Conservation (phyloP, 2,113 vertebrate genomes). For the Nyctibius bracteatus region DNA sequence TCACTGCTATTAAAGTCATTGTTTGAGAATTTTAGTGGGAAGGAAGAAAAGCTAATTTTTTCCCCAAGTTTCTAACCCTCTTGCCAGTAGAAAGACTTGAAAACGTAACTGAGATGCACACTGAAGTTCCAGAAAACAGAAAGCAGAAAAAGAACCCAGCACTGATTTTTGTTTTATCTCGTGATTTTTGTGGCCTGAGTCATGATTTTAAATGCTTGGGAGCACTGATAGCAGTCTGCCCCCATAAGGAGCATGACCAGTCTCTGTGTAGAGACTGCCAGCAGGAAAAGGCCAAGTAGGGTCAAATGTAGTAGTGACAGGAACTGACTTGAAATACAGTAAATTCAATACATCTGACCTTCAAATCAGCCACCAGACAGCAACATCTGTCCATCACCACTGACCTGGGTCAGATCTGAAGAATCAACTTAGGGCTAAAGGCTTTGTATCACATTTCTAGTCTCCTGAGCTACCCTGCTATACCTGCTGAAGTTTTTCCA, state of each 20-base stretch:
- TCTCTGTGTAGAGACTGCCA: neutral
- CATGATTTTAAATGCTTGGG: slow-evolving; percentile 4
- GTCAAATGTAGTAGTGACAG: neutral
- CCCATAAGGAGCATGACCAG: neutral
- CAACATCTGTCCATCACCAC: neutral
- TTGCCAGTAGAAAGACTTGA: neutral
- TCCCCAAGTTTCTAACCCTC: neutral
- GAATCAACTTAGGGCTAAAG: neutral
- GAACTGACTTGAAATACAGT: slow-evolving; percentile 10
- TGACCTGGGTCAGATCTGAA: neutral
- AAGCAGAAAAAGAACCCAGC: neutral
- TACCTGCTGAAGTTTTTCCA: neutral
- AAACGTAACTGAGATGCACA: neutral
- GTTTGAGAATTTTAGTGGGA: neutral
- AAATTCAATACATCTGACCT: slow-evolving; percentile 14
- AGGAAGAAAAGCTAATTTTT: neutral
- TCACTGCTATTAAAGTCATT: neutral
- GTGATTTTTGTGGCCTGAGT: neutral
- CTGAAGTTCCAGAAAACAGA: neutral
- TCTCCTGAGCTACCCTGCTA: neutral
- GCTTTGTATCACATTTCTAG: neutral
- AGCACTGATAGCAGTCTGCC: neutral
- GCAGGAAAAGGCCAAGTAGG: slow-evolving; percentile 35
- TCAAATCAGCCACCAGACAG: neutral
- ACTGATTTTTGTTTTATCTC: neutral